Percentiles rank a stretch among this genome's conserved stretches.
These are phyloP conservation scores for Boloria selene DNA, from an alignment of 2,888 invertebrate species.

Conservation along the genomic window DNA sequence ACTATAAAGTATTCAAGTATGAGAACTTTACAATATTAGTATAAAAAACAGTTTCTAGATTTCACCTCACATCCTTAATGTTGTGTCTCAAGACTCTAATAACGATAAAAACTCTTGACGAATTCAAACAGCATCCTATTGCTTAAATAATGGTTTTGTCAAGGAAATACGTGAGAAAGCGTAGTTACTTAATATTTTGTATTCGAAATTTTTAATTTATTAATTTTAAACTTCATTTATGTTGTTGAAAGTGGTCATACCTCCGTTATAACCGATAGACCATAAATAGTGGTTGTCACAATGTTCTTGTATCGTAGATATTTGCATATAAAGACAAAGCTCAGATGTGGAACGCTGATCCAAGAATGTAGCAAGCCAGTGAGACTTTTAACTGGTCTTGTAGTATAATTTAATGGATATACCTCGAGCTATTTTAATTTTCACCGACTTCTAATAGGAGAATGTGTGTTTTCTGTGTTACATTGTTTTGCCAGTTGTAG, in stretches of 20 bases:
- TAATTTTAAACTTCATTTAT: too few species aligned
- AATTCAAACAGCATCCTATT: slow-evolving; percentile 18
- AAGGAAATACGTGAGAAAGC: background rate
- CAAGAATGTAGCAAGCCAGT: slow-evolving; percentile 70
- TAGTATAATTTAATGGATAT: too few species aligned
- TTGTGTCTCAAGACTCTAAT: background rate
- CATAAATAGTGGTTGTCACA: slow-evolving; percentile 50
- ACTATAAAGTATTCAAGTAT: slow-evolving; percentile 7
- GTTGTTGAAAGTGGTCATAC: too few species aligned
- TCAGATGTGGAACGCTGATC: slow-evolving; percentile 68
- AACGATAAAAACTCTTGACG: background rate
- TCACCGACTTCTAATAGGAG: too few species aligned
- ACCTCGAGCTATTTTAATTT: too few species aligned
- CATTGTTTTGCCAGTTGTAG: too few species aligned
- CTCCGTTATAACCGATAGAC: slow-evolving; percentile 39
- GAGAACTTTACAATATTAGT: slow-evolving; percentile 6
- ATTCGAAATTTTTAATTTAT: background rate
- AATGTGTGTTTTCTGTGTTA: too few species aligned
- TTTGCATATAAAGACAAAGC: slow-evolving; percentile 74
- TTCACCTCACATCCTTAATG: slow-evolving; percentile 14
- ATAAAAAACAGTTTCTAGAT: slow-evolving; percentile 15
- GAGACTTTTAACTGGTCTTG: slow-evolving; percentile 44
- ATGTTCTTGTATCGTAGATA: slow-evolving; percentile 57
- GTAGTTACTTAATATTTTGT: background rate
- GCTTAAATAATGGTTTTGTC: slow-evolving; percentile 5